phyloP scores from a whole-genome alignment of 1,140 invertebrate genomes.

The Condylostylus longicornis region DNA sequence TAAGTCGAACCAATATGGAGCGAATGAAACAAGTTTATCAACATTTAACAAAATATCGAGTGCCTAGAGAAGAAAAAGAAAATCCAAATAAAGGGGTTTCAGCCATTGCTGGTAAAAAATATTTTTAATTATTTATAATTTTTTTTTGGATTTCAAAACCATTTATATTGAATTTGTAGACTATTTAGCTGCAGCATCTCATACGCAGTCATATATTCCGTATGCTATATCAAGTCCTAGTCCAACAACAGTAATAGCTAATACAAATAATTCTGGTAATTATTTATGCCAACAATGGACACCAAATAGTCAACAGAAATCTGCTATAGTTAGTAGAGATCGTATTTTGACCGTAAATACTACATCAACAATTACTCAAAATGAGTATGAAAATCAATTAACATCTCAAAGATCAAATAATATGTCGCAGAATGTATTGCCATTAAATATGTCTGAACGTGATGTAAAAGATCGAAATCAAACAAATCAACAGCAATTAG shows the following conservation, averaged over 20 bases:
- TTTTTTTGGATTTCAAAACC: neutral
- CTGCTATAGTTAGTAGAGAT: neutral
- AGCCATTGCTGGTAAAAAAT: neutral
- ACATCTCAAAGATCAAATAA: neutral
- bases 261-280: slow-evolving; percentile 2
- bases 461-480: neutral
- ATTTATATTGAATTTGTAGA: neutral
- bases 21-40: slow-evolving; percentile 66
- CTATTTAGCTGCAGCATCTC: no score
- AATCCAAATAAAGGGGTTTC: neutral
- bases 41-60: slow-evolving; percentile 50
- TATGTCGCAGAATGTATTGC: neutral
- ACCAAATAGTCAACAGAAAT: neutral
- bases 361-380: neutral
- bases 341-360: neutral
- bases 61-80: neutral
- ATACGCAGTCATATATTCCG: no score
- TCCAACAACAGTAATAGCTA: slow-evolving; percentile 2
- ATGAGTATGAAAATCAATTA: neutral
- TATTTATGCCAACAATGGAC: neutral
- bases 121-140: neutral
- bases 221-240: slow-evolving; percentile 1
- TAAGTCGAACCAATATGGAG: slow-evolving; percentile 46
- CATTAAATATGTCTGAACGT: neutral
- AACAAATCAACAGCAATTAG: neutral